Evolutionary conservation across 2,113 vertebrate species (phyloP).

Genomic region (Verasper variegatus): DNA sequence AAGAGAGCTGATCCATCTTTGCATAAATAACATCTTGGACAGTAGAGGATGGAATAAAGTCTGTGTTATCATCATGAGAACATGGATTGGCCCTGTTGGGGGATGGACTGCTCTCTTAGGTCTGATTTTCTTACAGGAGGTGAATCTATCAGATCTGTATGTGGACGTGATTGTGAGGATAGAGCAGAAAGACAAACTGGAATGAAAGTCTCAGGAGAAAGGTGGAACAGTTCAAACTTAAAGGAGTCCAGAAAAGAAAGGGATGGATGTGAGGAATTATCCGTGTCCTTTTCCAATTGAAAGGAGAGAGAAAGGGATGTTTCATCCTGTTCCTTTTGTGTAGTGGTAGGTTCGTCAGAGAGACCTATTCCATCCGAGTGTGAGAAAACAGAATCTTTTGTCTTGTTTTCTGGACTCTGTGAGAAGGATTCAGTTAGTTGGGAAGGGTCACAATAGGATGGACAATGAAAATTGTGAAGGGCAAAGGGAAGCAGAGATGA

Average conservation of each 20-base stretch:
- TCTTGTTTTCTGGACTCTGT: slow-evolving; percentile 1
- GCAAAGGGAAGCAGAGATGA: neutral
- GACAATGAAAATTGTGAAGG: neutral
- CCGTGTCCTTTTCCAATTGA: neutral
- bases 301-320: neutral
- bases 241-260: neutral
- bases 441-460: neutral
- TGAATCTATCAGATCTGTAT: neutral
- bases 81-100: neutral
- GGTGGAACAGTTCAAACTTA: neutral
- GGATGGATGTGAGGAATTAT: slow-evolving; percentile 4
- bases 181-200: slow-evolving; percentile 1
- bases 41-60: neutral
- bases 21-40: slow-evolving; percentile 10
- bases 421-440: neutral
- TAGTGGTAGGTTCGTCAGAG: neutral
- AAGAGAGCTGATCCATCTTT: slow-evolving; percentile 4
- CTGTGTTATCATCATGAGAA: neutral
- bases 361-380: neutral
- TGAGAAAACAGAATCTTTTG: neutral
- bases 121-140: neutral
- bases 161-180: neutral
- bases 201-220: neutral
- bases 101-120: neutral
- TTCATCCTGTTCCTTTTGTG: neutral